These are phyloP conservation scores for Tinamus major DNA, from an alignment of 2,797 vertebrate genomes.

Conservation along the genomic window DNA sequence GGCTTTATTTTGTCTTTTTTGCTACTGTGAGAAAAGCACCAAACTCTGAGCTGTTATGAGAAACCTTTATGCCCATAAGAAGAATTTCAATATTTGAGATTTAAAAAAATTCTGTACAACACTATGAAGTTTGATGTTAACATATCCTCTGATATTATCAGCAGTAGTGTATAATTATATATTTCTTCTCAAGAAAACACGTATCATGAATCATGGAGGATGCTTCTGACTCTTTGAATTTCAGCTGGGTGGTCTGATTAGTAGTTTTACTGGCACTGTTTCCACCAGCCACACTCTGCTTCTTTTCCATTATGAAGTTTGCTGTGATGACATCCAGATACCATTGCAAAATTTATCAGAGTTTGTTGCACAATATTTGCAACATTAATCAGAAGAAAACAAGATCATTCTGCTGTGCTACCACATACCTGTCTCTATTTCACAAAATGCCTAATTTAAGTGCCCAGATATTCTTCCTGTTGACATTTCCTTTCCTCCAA, in stretches of 20 bases:
- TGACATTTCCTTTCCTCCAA: background rate
- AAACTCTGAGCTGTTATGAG: background rate
- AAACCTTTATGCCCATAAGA: background rate
- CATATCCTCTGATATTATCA: background rate
- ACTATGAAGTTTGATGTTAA: background rate
- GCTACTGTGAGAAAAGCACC: background rate
- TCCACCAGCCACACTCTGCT: background rate
- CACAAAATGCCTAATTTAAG: constrained; percentile 5
- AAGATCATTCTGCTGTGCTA: background rate
- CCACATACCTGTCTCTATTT: background rate
- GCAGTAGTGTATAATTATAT: background rate
- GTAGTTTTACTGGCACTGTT: background rate
- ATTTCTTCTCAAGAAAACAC: background rate
- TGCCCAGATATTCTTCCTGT: background rate
- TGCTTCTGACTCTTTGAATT: background rate
- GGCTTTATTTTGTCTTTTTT: background rate
- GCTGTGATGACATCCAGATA: background rate
- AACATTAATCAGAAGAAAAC: background rate
- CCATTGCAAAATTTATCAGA: background rate
- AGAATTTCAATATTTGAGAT: background rate
- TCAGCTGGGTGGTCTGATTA: background rate
- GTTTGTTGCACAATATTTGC: background rate
- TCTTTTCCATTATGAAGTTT: background rate
- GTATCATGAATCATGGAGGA: background rate
- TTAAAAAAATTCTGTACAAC: background rate